Evolutionary conservation across 1,140 invertebrate genomes (phyloP).

Genomic region (Drosophila sechellia): DNA sequence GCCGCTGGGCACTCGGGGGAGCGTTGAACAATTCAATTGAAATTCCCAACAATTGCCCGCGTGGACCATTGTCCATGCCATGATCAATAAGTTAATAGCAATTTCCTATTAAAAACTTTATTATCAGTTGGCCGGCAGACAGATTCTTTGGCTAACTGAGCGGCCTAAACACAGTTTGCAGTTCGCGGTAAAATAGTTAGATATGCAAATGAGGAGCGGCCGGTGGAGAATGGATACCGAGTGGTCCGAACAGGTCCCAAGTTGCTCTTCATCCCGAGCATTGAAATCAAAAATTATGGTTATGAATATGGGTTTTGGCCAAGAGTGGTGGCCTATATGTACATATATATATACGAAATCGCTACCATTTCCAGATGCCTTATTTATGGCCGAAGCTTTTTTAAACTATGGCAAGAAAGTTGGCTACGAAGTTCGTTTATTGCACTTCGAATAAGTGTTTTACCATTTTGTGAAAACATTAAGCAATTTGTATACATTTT

Average conservation of each 20-base stretch:
- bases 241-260: constrained; percentile 18
- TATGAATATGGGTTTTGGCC: constrained; percentile 18
- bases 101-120: constrained; percentile 82
- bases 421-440: neutral
- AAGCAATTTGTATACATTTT: no score
- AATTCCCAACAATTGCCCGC: constrained; percentile 45
- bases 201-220: constrained; percentile 66
- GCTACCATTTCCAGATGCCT: constrained; percentile 1
- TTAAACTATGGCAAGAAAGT: neutral
- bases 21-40: constrained; percentile 78
- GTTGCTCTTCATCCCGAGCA: constrained; percentile 3
- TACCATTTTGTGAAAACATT: no score
- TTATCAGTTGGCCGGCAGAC: constrained; percentile 58
- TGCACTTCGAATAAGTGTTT: neutral
- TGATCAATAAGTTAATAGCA: constrained; percentile 77
- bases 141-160: neutral
- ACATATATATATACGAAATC: neutral
- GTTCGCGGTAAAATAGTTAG: constrained; percentile 64
- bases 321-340: neutral
- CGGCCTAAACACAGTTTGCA: constrained; percentile 1
- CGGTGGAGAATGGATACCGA: neutral
- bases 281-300: constrained; percentile 44
- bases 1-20: constrained; percentile 34
- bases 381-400: neutral
- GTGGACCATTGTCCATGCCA: constrained; percentile 50